Conservation (phyloP, 2,888 invertebrate species). For the Bruchidius siliquastri region DNA sequence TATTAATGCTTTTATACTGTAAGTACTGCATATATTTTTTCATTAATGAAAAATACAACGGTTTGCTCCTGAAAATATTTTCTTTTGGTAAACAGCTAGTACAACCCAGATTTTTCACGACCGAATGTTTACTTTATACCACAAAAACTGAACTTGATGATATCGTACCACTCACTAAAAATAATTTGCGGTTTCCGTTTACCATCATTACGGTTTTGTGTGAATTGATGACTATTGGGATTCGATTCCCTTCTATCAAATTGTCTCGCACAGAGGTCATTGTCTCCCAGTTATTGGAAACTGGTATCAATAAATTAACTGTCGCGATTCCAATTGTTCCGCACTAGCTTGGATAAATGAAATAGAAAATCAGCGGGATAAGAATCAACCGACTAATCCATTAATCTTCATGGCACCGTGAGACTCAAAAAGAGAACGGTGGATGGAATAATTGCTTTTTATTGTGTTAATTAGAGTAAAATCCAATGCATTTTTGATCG, state of each 20-base stretch:
- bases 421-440: not conserved
- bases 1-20: too few species aligned
- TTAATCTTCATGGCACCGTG: not conserved
- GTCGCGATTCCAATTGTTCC: not conserved
- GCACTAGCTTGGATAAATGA: not conserved
- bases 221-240: not conserved
- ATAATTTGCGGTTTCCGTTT: not conserved
- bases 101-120: not conserved
- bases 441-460: not conserved
- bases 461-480: not conserved
- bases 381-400: not conserved
- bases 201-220: not conserved
- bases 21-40: too few species aligned
- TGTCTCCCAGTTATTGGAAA: not conserved
- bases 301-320: not conserved
- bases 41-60: too few species aligned
- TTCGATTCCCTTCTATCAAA: not conserved
- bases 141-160: not conserved
- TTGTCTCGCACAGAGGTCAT: not conserved
- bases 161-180: not conserved
- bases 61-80: too few species aligned
- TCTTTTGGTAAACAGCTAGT: not conserved
- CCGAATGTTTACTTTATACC: not conserved
- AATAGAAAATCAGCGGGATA: not conserved
- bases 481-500: not conserved